Percentiles rank a stretch among this genome's conserved stretches.
phyloP scores from a whole-genome alignment of 53 echinoderm and acorn worm genomes.

The Zoroaster sp. region DNA sequence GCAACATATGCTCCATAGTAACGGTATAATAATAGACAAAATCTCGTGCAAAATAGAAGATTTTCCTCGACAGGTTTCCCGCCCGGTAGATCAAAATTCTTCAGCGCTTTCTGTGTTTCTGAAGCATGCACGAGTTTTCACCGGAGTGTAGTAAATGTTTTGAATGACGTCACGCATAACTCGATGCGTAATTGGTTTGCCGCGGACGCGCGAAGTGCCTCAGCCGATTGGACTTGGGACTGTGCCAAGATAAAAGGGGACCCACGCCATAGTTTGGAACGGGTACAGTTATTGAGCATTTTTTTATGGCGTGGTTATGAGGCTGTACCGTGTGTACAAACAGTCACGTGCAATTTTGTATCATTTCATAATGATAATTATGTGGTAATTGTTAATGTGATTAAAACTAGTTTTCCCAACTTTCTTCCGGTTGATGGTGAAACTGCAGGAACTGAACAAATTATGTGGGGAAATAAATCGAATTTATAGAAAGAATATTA shows the following conservation, averaged over 20 bases:
- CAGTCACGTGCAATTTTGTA: no score
- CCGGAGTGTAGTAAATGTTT: constrained; percentile 9
- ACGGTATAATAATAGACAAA: not conserved
- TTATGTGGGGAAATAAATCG: no score
- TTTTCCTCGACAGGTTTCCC: not conserved
- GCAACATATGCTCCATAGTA: constrained; percentile 46
- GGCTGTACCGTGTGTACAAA: no score
- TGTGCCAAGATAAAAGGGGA: constrained; percentile 20
- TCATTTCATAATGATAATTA: no score
- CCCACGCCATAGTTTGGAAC: constrained; percentile 20
- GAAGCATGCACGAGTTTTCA: not conserved
- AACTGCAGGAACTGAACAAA: no score
- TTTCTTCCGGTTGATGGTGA: no score
- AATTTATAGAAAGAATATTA: no score
- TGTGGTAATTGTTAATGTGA: no score
- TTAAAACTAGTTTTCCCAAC: no score
- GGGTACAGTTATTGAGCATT: no score
- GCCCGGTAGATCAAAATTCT: not conserved
- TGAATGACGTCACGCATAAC: constrained; percentile 47
- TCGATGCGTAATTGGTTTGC: not conserved
- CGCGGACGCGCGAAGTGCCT: not conserved
- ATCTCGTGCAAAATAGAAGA: not conserved
- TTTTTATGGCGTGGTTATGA: no score
- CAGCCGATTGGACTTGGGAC: constrained; percentile 27
- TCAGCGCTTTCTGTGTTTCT: not conserved